phyloP scores from a whole-genome alignment of 2,797 vertebrate species.

The Sciurus carolinensis region DNA sequence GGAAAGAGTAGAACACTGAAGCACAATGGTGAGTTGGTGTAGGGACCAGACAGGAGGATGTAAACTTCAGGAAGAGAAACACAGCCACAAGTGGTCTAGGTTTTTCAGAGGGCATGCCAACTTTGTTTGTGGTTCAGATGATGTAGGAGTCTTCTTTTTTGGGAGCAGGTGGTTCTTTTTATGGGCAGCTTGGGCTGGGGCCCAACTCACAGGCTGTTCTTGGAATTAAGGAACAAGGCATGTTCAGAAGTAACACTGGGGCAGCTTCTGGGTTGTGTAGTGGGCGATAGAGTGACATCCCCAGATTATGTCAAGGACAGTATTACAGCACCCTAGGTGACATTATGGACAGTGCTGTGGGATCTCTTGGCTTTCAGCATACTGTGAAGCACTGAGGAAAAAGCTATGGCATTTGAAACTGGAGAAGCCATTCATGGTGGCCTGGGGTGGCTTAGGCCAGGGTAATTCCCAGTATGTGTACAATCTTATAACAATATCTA shows the following conservation, averaged over 20 bases:
- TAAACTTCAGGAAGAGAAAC: conserved; percentile 15
- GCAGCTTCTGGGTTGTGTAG: background rate
- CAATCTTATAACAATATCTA: background rate
- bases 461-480: background rate
- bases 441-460: background rate
- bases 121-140: conserved; percentile 36
- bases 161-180: background rate
- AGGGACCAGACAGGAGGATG: background rate
- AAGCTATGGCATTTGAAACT: background rate
- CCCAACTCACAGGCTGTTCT: background rate
- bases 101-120: conserved; percentile 58
- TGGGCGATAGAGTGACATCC: background rate
- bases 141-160: conserved; percentile 21
- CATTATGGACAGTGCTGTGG: background rate
- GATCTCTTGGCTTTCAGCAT: background rate
- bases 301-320: background rate
- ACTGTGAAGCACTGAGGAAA: background rate
- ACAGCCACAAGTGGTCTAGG: background rate
- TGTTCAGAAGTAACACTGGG: background rate
- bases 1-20: background rate
- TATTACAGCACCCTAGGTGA: background rate
- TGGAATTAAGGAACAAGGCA: background rate
- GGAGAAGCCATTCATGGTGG: background rate
- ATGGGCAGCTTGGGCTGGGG: background rate
- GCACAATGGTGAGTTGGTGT: conserved; percentile 11